Evolutionary conservation across 2,113 vertebrate species (phyloP), one percentile per base, ranked within the genome.

Genomic region (Phyllostomus discolor): DNA sequence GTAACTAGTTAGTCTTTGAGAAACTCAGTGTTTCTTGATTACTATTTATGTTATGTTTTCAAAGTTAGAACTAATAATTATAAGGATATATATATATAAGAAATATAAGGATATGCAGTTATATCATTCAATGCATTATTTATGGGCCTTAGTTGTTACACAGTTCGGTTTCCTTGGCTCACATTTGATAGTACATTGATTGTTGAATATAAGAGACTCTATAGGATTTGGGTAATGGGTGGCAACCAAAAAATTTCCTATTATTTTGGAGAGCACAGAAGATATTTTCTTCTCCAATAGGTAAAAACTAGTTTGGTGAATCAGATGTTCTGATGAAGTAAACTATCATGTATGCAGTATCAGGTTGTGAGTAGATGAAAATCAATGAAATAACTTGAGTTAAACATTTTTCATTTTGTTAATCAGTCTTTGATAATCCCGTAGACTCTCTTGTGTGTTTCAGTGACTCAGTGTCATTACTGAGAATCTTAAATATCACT

Each of bases 21-120:
- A 81, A 92, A 64, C 66, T 59, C 66, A 76, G 50, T 54, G 69
- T 28, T 88, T 26, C 17, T 52, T 90, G 8, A 66, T 67, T 91
- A 82, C 26, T 62, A 62, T 91, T 95, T 86, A 78, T 3, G 31
- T 73, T 64, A 87, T 82, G 24, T 48, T 92, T 95, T 94, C n/a
- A 80, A 91, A 78, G 62, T 88, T 88, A 81, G n/a, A 85, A 43
- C 52, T 62, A 92, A 69, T 41, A 41, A 41, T 41, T 41, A 41
- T 41, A 41, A 41, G 38, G 38, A 41, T 41, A 41, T 41, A 41
- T 41, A 41, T 41, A 41, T 41, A 41, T 41, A 9, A 43, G 43
- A 43, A 43, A 6, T 43, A 43, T 20, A 35, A 92, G 33, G 24
- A 35, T 41, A 50, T 86, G 81, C 62, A 67, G 41, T 43, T 87